These are phyloP conservation scores for Morelia viridis DNA, from an alignment of 2,797 vertebrate genomes.

Conservation along the genomic window DNA sequence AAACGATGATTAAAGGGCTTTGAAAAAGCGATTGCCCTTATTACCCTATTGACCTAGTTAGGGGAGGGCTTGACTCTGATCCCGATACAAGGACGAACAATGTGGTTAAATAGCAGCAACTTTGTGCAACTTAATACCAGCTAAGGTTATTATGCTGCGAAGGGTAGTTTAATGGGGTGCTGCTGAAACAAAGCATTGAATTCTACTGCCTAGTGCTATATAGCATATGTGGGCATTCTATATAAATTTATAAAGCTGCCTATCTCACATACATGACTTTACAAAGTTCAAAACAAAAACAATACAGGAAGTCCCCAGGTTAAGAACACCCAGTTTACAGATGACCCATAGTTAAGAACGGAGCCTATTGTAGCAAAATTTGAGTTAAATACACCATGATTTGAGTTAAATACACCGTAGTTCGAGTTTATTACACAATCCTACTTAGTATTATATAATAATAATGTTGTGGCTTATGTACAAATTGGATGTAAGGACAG, in stretches of 20 bases:
- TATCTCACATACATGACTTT: background rate
- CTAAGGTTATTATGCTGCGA: background rate
- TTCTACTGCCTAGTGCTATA: background rate
- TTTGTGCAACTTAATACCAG: slow-evolving; percentile 5
- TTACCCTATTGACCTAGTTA: slow-evolving; percentile 20
- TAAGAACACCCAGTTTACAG: too few relatives aligned
- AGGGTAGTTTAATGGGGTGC: background rate
- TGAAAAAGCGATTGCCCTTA: background rate
- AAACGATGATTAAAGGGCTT: slow-evolving; percentile 14
- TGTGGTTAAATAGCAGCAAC: background rate
- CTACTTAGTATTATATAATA: too few relatives aligned
- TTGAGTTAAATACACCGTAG: too few relatives aligned
- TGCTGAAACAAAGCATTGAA: background rate
- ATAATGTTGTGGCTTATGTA: too few relatives aligned
- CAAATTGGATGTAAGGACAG: too few relatives aligned
- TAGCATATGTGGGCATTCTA: background rate
- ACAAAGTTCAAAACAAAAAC: background rate
- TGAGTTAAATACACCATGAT: too few relatives aligned
- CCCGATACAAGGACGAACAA: background rate
- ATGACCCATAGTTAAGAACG: too few relatives aligned
- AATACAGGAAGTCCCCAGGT: background rate
- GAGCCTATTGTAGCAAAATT: too few relatives aligned
- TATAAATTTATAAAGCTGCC: background rate
- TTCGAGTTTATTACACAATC: too few relatives aligned
- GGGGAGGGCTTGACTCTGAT: background rate